Conservation (phyloP, 2,113 vertebrate genomes). For the Arvicanthis niloticus region DNA sequence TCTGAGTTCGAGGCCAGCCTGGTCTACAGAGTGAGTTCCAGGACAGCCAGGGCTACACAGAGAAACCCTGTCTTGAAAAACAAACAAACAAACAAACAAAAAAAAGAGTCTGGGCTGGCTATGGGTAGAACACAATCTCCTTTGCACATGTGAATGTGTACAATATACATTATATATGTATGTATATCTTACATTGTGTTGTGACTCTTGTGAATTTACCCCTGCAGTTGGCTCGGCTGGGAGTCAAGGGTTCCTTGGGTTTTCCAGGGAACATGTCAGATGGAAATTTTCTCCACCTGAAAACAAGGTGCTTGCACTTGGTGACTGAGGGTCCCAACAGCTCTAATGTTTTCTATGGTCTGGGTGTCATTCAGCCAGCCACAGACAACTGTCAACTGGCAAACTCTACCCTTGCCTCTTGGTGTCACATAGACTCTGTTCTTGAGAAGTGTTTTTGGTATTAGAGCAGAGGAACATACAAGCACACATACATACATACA, state of each 20-base stretch:
- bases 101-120: no score
- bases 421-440: not conserved
- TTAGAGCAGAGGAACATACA: not conserved
- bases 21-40: no score
- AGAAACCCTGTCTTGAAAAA: no score
- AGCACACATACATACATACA: not conserved
- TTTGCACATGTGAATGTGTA: no score
- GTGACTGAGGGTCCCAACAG: not conserved
- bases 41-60: no score
- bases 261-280: not conserved
- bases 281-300: not conserved
- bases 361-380: not conserved
- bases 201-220: not conserved
- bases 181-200: not conserved
- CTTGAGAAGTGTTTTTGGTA: not conserved
- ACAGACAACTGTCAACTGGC: no score
- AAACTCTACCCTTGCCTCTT: not conserved
- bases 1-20: no score
- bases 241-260: not conserved
- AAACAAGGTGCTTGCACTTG: not conserved
- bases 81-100: no score
- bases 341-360: not conserved
- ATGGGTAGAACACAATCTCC: not conserved
- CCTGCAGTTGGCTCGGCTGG: not conserved
- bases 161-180: not conserved